Base-by-base conservation (phyloP, 1,140 invertebrate genomes). In the Aleiodes sp. region DNA sequence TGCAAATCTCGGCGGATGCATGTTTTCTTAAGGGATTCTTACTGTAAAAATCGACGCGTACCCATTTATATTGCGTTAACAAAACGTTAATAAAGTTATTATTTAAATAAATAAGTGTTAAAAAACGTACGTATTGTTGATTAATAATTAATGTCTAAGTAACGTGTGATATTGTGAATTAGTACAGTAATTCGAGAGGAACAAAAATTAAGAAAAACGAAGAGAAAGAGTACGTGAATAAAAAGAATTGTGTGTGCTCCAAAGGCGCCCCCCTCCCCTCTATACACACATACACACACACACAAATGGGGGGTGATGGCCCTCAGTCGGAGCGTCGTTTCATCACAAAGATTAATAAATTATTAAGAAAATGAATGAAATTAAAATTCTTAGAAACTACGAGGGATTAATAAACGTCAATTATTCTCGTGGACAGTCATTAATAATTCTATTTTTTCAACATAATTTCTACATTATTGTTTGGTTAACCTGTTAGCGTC, bases 1-100 rank as follows among this genome's bases (percentile, higher is more conserved):
- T 82, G 80, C 78, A 84, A 84, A 83, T 84, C 82, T 85, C 82
- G 77, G 78, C 80, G 78, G 80, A 79, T 78, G 81, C 82, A 83
- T 84, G 82, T 83, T 83, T 84, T 85, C 81, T 81, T 84, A 80
- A 84, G 82, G 80, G 78, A 83, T 80, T 82, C 80, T 82, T 80
- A 70, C 75, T 75, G 74, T 31, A 59, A 79, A 78, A 69, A 80
- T 74, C 75, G 76, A 81, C 78, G 81, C 77, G 81, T 31, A 59
- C 43, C 26, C 10, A 56, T 65, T 72, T 63, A n/a, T 68, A 65
- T 41, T 19, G 24, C 61, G 59, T 66, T 26, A 26, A 33, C 10
- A 12, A 14, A 24, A 21, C 26, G 46, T 52, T 52, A 6, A 35
- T n/a, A 35, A 35, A 35, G 31, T 10, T 24, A 2, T 24, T 21